Percentiles rank a stretch among this genome's conserved stretches.
phyloP scores from a whole-genome alignment of 2,113 vertebrate species.

The Diphyllodes magnificus region DNA sequence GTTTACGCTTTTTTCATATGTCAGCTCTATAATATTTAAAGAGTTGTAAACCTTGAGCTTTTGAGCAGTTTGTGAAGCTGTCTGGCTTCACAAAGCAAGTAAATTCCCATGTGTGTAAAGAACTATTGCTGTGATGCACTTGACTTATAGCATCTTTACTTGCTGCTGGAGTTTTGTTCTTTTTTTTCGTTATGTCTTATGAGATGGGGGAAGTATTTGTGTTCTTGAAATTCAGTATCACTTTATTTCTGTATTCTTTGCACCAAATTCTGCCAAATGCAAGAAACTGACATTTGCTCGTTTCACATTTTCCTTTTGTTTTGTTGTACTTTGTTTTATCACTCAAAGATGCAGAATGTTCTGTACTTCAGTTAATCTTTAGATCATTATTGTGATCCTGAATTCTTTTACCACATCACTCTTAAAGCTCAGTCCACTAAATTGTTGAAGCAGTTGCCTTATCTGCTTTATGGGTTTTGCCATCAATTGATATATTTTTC shows the following conservation, averaged over 20 bases:
- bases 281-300: not conserved
- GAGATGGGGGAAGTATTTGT: slow-evolving; percentile 23
- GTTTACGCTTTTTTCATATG: not conserved
- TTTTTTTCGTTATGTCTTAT: slow-evolving; percentile 9
- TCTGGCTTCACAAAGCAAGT: not conserved
- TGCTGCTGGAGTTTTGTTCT: not conserved
- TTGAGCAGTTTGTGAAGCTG: not conserved
- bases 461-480: not conserved
- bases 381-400: not conserved
- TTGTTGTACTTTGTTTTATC: not conserved
- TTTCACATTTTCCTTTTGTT: slow-evolving; percentile 10
- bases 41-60: not conserved
- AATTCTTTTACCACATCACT: not conserved
- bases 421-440: not conserved
- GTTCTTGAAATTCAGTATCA: slow-evolving; percentile 33
- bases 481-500: not conserved
- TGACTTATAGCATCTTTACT: not conserved
- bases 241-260: slow-evolving; percentile 5
- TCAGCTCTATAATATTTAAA: not conserved
- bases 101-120: not conserved
- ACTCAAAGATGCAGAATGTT: not conserved
- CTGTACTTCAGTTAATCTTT: not conserved
- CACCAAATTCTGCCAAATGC: not conserved
- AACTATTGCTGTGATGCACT: not conserved
- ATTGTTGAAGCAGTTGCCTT: not conserved